A percentile compares a stretch with the other conserved stretches of the same genome.
phyloP scores from a whole-genome alignment of 2,797 vertebrate genomes.

The Peromyscus eremicus region DNA sequence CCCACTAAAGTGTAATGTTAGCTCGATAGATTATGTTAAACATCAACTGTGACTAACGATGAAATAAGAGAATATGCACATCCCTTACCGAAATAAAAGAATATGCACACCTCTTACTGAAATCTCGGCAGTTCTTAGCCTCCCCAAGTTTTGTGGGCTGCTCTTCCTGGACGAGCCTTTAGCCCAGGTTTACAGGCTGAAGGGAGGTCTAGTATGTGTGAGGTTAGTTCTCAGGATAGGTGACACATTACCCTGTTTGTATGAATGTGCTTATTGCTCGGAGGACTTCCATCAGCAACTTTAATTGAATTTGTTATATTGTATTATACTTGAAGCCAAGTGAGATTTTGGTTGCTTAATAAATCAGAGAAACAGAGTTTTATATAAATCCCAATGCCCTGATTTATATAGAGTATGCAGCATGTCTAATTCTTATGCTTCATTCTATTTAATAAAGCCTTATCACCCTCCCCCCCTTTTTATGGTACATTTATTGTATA shows the following conservation, averaged over 20 bases:
- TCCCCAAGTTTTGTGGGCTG: background rate
- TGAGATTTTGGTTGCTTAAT: constrained; percentile 61
- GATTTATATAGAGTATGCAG: background rate
- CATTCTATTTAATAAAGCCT: constrained; percentile 39
- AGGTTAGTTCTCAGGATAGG: constrained; percentile 17
- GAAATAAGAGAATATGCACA: constrained; percentile 47
- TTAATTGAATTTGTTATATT: constrained; percentile 68
- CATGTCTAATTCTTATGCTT: constrained; percentile 6
- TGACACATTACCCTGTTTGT: background rate
- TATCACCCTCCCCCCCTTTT: background rate
- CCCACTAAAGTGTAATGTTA: constrained; percentile 38
- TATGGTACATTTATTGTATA: background rate
- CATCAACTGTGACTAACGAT: constrained; percentile 43
- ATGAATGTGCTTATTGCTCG: background rate
- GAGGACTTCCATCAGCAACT: constrained; percentile 46
- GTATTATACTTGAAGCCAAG: constrained; percentile 40
- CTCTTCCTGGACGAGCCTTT: background rate
- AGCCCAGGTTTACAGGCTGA: background rate
- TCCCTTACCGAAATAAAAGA: background rate
- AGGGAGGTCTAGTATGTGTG: background rate
- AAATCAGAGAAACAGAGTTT: constrained; percentile 64
- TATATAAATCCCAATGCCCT: constrained; percentile 30
- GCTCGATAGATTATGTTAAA: constrained; percentile 24
- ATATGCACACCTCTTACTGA: background rate
- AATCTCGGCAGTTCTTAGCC: background rate